These are phyloP conservation scores for Cepaea hortensis DNA, from an alignment of 2,888 invertebrate species.

Conservation along the genomic window DNA sequence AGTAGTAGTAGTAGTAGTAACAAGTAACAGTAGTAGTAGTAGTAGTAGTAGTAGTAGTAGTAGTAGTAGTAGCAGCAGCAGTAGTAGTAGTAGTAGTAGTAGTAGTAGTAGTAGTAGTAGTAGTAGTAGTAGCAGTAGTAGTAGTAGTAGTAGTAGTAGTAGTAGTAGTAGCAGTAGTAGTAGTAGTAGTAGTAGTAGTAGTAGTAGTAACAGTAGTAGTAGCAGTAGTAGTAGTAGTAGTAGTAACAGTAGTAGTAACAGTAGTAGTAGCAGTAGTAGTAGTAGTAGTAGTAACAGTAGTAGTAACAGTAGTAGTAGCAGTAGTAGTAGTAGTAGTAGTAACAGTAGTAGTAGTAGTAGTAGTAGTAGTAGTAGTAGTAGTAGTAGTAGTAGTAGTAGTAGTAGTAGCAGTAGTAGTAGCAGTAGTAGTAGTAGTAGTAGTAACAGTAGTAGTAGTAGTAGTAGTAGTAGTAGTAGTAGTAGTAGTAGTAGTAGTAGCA, in stretches of 20 bases:
- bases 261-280: slow-evolving; percentile 16
- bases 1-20: no score
- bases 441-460: slow-evolving; percentile 31
- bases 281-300: background rate
- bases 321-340: no score
- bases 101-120: no score
- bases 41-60: no score
- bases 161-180: slow-evolving; percentile 36
- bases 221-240: slow-evolving; percentile 17
- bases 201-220: slow-evolving; percentile 30
- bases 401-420: slow-evolving; percentile 30
- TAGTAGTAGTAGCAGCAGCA: no score
- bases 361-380: no score
- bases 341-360: no score
- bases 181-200: slow-evolving; percentile 39
- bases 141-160: slow-evolving; percentile 30
- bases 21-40: slow-evolving; percentile 11
- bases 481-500: slow-evolving; percentile 34
- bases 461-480: slow-evolving; percentile 33
- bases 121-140: slow-evolving; percentile 32
- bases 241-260: background rate
- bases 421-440: slow-evolving; percentile 26
- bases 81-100: no score
- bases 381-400: no score
- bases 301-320: background rate